Evolutionary conservation across 2,888 invertebrate genomes (phyloP).

Genomic region (Nudaria mundana): DNA sequence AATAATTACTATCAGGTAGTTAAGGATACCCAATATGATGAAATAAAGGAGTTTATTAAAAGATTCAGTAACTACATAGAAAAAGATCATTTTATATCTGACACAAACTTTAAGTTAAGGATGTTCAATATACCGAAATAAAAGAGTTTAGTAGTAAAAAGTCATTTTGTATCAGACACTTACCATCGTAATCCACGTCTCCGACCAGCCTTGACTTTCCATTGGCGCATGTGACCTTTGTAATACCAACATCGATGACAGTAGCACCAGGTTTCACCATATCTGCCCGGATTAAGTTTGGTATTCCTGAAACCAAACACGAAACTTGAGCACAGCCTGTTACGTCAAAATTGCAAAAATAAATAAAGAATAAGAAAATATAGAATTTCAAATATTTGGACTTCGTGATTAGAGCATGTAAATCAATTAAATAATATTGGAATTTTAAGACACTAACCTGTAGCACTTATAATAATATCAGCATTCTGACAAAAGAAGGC

Average conservation of each 20-base stretch:
- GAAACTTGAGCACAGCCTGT: too few relatives aligned
- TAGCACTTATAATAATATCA: slow-evolving; percentile 89
- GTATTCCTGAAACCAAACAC: slow-evolving; percentile 78
- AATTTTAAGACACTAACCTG: slow-evolving; percentile 70
- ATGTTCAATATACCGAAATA: too few relatives aligned
- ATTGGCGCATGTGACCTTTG: slow-evolving; percentile 83
- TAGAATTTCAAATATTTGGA: too few relatives aligned
- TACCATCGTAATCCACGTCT: slow-evolving; percentile 93
- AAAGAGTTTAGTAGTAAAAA: too few relatives aligned
- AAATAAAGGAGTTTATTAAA: not conserved
- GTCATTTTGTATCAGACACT: slow-evolving; percentile 26
- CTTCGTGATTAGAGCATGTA: not conserved
- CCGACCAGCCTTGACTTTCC: slow-evolving; percentile 90
- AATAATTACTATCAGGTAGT: not conserved
- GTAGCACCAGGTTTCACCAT: slow-evolving; percentile 95
- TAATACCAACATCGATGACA: slow-evolving; percentile 94
- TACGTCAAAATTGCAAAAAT: too few relatives aligned
- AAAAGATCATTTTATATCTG: too few relatives aligned
- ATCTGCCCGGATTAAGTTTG: slow-evolving; percentile 87
- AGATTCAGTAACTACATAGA: too few relatives aligned
- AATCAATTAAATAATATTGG: not conserved
- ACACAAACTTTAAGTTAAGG: too few relatives aligned
- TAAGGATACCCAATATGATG: not conserved
- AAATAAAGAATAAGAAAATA: not conserved
- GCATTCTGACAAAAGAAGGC: slow-evolving; percentile 85